Percentiles rank a stretch among this genome's conserved stretches.
phyloP scores from a whole-genome alignment of 1,140 invertebrate genomes.

The Bilobella aurantiaca region DNA sequence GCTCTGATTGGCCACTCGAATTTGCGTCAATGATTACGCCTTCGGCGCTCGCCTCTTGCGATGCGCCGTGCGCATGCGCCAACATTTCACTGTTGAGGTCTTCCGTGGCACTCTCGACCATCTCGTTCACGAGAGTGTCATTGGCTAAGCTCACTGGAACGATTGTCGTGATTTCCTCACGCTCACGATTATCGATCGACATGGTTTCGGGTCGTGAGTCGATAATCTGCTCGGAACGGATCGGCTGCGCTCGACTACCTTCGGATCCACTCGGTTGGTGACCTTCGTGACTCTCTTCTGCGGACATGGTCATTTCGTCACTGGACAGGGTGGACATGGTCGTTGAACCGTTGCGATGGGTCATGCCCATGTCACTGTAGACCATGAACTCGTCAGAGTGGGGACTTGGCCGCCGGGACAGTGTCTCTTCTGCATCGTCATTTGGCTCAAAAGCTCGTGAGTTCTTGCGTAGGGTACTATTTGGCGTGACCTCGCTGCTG shows the following conservation, averaged over 20 bases:
- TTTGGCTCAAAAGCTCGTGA: background rate
- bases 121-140: slow-evolving; percentile 25
- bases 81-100: slow-evolving; percentile 5
- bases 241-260: too few species aligned
- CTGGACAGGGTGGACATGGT: background rate
- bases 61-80: background rate
- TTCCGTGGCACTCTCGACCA: slow-evolving; percentile 21
- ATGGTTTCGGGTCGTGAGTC: too few species aligned
- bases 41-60: background rate
- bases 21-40: background rate
- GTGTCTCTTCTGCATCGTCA: too few species aligned
- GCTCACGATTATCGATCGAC: background rate
- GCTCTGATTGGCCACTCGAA: background rate
- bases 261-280: background rate
- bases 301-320: background rate
- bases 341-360: background rate
- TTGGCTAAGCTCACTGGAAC: slow-evolving; percentile 15
- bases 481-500: background rate
- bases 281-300: background rate
- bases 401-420: background rate
- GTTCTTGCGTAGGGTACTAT: background rate
- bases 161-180: slow-evolving; percentile 13
- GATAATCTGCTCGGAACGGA: too few species aligned
- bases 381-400: slow-evolving; percentile 15
- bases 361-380: slow-evolving; percentile 13